These are phyloP conservation scores for Oxycera nigricornis DNA, from an alignment of 2,888 invertebrate genomes.

Conservation along the genomic window DNA sequence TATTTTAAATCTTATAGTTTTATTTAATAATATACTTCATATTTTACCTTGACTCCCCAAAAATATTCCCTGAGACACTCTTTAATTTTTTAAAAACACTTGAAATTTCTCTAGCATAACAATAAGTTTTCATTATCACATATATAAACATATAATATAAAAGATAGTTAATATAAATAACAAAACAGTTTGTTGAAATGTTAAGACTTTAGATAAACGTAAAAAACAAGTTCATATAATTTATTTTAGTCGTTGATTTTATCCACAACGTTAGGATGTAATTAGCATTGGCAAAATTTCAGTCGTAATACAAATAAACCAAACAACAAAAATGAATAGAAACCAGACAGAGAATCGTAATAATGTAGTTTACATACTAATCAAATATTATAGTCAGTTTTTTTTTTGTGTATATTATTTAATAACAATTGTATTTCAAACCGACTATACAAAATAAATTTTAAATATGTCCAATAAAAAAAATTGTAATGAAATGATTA, in stretches of 20 bases:
- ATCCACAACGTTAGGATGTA: background rate
- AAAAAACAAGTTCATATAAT: background rate
- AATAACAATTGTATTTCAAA: conserved; percentile 32
- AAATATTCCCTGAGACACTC: background rate
- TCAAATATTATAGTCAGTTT: background rate
- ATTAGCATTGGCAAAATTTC: background rate
- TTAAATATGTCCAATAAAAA: background rate
- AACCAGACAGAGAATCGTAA: background rate
- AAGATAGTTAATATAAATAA: background rate
- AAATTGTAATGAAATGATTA: too few species aligned
- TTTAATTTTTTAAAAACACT: background rate
- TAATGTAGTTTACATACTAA: background rate
- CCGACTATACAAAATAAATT: conserved; percentile 16
- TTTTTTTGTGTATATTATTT: conserved; percentile 35
- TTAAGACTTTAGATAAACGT: background rate
- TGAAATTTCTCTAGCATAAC: background rate
- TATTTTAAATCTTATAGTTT: conserved; percentile 13
- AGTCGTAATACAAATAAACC: too few species aligned
- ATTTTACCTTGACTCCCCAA: background rate
- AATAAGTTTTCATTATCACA: background rate
- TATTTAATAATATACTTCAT: conserved; percentile 29
- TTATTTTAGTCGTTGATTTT: background rate
- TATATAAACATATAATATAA: background rate
- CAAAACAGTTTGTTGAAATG: background rate
- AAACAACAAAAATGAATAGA: background rate